Percentiles rank a stretch among this genome's conserved stretches.
phyloP scores from a whole-genome alignment of 2,113 vertebrate genomes.

The Gadus macrocephalus region DNA sequence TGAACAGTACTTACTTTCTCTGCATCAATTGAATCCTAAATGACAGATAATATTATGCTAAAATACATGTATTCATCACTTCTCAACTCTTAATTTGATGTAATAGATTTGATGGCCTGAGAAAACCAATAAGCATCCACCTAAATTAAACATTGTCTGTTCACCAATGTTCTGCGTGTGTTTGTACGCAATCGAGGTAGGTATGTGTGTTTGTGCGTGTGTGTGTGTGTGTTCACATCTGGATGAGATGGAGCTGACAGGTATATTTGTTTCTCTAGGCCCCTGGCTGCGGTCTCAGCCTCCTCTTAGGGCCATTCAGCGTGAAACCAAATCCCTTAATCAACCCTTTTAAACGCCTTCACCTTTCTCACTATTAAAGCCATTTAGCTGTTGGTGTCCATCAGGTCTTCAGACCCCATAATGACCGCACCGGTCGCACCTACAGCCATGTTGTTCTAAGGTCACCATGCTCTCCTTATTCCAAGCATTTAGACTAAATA shows the following conservation, averaged over 20 bases:
- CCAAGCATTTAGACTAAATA: neutral
- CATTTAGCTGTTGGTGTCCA: slow-evolving; percentile 55
- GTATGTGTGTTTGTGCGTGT: slow-evolving; percentile 12
- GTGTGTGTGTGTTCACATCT: slow-evolving; percentile 3
- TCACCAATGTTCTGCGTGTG: slow-evolving; percentile 8
- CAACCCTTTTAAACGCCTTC: slow-evolving; percentile 58
- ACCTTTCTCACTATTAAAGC: slow-evolving; percentile 54
- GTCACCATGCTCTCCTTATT: neutral
- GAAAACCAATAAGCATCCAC: too few relatives aligned
- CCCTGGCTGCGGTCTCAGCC: slow-evolving; percentile 55
- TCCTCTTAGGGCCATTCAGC: slow-evolving; percentile 58
- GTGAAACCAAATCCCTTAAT: slow-evolving; percentile 71
- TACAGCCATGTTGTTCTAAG: slow-evolving; percentile 26
- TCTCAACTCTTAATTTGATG: too few relatives aligned
- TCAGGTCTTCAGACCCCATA: slow-evolving; percentile 37
- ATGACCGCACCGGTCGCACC: slow-evolving; percentile 25
- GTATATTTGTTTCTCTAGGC: slow-evolving; percentile 65
- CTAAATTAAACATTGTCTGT: too few relatives aligned
- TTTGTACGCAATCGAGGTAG: slow-evolving; percentile 14
- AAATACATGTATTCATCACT: too few relatives aligned
- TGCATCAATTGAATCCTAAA: too few relatives aligned
- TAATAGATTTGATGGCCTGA: too few relatives aligned
- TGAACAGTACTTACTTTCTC: too few relatives aligned
- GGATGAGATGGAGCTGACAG: slow-evolving; percentile 39
- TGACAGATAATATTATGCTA: too few relatives aligned